Conservation (phyloP, 2,797 vertebrate genomes). For the Squalus acanthias region DNA sequence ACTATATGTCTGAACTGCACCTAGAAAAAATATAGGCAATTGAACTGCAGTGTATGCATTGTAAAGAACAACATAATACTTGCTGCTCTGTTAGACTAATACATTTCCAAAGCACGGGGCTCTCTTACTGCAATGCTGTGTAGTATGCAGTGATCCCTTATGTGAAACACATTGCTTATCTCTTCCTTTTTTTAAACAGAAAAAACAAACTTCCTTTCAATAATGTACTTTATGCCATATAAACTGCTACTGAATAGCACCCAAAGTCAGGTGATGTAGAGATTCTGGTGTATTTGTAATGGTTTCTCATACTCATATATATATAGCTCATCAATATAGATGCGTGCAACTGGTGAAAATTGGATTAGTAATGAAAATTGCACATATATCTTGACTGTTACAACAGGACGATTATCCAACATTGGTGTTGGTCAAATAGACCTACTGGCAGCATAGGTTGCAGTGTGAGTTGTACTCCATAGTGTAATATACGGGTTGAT, state of each 20-base stretch:
- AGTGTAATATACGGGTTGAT: neutral
- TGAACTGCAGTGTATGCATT: neutral
- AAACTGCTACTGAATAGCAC: neutral
- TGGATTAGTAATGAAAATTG: neutral
- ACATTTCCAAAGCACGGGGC: neutral
- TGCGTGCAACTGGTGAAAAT: neutral
- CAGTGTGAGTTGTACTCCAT: neutral
- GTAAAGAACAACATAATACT: neutral
- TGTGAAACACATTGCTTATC: neutral
- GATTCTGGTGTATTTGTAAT: neutral
- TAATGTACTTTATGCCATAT: neutral
- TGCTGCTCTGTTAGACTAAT: neutral
- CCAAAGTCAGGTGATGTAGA: neutral
- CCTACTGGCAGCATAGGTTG: too few relatives aligned
- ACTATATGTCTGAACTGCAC: neutral
- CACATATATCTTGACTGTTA: neutral
- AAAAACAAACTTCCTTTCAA: neutral
- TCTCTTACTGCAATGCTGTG: neutral
- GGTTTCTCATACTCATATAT: neutral
- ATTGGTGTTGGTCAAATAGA: neutral
- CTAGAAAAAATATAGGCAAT: neutral
- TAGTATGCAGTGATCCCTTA: neutral
- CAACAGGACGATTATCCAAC: neutral
- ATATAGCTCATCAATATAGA: neutral
- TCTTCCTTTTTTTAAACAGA: neutral